phyloP scores from a whole-genome alignment of 64 coral and sea anemone genomes.

The Hydrozoanthus tunicans region DNA sequence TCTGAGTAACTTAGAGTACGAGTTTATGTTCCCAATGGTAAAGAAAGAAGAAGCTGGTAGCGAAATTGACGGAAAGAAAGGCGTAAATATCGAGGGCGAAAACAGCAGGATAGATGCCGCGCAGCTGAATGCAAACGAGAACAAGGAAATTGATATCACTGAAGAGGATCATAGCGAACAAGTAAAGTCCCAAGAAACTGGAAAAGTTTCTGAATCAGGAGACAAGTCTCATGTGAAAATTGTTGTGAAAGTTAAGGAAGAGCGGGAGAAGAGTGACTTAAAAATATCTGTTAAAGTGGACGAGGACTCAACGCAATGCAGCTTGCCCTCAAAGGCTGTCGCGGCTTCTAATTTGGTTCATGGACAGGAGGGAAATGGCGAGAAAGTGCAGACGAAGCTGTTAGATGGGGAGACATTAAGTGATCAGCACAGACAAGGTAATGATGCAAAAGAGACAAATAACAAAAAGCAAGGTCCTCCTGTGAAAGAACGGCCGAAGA shows the following conservation, averaged over 20 bases:
- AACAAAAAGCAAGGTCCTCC: constrained; percentile 37
- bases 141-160: not conserved
- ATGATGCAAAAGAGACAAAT: not conserved
- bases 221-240: constrained; percentile 21
- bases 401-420: constrained; percentile 1
- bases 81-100: not conserved
- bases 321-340: not conserved
- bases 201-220: not conserved
- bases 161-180: not conserved
- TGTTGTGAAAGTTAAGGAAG: constrained; percentile 31
- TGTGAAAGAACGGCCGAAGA: constrained; percentile 20
- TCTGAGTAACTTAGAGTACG: constrained; percentile 25
- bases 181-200: not conserved
- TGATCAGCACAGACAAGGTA: not conserved
- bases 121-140: not conserved
- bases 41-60: not conserved
- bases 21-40: constrained; percentile 8
- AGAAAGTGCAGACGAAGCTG: not conserved
- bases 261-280: constrained; percentile 7
- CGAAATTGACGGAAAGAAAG: not conserved
- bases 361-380: not conserved
- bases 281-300: constrained; percentile 47
- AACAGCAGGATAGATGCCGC: no score
- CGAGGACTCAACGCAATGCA: constrained; percentile 13
- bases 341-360: not conserved